phyloP scores from a whole-genome alignment of 2,797 vertebrate species.

The Etheostoma perlongum region DNA sequence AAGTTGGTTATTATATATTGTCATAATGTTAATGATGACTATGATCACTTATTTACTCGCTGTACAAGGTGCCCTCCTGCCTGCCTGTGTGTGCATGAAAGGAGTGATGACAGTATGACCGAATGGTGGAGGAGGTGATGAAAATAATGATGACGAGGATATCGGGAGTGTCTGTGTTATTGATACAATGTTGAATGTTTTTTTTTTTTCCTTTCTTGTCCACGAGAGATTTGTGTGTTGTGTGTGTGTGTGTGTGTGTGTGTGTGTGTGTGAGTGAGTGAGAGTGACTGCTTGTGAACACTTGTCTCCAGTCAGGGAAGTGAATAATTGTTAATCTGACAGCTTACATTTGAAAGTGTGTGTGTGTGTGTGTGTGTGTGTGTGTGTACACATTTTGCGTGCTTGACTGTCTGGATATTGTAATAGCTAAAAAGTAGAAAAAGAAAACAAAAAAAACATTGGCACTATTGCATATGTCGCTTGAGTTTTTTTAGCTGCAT shows the following conservation, averaged over 20 bases:
- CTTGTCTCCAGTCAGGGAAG: constrained; percentile 79
- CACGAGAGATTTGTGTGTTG: constrained; percentile 68
- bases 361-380: constrained; percentile 35
- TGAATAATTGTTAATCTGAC: constrained; percentile 78
- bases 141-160: constrained; percentile 67
- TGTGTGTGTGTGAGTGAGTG: constrained; percentile 26
- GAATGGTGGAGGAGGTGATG: constrained; percentile 65
- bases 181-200: constrained; percentile 81
- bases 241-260: constrained; percentile 9
- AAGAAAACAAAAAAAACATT: constrained; percentile 84
- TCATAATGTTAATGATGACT: constrained; percentile 79
- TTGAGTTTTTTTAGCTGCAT: constrained; percentile 84
- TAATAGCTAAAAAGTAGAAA: constrained; percentile 82
- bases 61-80: constrained; percentile 84
- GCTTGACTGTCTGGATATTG: constrained; percentile 66
- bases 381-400: constrained; percentile 47
- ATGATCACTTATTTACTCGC: constrained; percentile 82
- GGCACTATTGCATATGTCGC: constrained; percentile 87
- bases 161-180: constrained; percentile 76
- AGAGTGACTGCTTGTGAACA: constrained; percentile 61
- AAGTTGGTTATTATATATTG: constrained; percentile 82
- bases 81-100: constrained; percentile 81
- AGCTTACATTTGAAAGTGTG: constrained; percentile 73
- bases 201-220: constrained; percentile 62
- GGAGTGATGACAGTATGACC: constrained; percentile 70